Conservation (phyloP, 2,113 vertebrate genomes). For the Crotalus horridus region DNA sequence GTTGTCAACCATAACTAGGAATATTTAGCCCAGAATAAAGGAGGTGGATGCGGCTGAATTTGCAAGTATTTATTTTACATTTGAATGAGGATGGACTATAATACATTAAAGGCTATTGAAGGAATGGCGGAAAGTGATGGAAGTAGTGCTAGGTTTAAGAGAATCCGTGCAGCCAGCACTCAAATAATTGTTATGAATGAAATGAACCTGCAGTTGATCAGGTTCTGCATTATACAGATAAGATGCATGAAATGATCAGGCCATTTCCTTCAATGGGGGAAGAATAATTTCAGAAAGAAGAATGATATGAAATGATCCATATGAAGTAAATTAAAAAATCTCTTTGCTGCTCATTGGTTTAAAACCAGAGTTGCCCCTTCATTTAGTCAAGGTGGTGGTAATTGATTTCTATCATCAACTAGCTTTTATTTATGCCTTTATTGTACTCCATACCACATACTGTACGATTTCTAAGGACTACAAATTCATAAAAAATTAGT, state of each 20-base stretch:
- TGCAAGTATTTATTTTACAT: background rate
- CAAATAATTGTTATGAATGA: conserved; percentile 7
- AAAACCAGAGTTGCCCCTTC: background rate
- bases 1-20: background rate
- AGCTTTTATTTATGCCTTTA: background rate
- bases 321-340: conserved; percentile 53
- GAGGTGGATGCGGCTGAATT: conserved; percentile 4
- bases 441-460: background rate
- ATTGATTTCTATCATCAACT: background rate
- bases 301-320: conserved; percentile 1
- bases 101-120: background rate
- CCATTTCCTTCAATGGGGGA: conserved; percentile 26
- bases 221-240: conserved; percentile 22
- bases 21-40: conserved; percentile 15
- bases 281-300: conserved; percentile 8
- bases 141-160: background rate
- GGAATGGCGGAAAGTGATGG: background rate
- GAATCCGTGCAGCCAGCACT: conserved; percentile 7
- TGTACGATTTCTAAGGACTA: background rate
- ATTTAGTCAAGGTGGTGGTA: conserved; percentile 7
- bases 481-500: background rate
- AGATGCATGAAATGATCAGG: conserved; percentile 26
- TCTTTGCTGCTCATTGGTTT: conserved; percentile 33
- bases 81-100: background rate
- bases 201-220: conserved; percentile 22